Evolutionary conservation across 2,888 invertebrate species (phyloP), one percentile per base, ranked within the genome.

Genomic region (Tenodera sinensis): DNA sequence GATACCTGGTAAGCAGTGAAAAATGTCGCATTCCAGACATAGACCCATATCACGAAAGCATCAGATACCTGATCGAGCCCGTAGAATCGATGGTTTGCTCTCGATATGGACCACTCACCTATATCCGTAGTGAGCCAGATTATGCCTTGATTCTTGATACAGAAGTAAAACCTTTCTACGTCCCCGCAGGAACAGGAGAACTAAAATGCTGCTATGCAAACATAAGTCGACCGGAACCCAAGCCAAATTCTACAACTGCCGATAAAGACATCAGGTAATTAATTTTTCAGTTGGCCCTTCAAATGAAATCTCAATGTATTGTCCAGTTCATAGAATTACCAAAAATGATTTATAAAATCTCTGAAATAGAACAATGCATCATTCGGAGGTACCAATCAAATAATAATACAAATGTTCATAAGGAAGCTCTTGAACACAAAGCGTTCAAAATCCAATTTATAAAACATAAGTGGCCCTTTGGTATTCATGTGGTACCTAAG

Each of bases 1-100:
- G 94, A 7, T 95, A 94, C 91, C 92, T 95, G 89, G 94, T 95
- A 3, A 94, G 95, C 93, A 96, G 94, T 92, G 93, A 95, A 83
- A 94, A 94, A 92, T 96, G 96, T 91, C 94, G 94, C 92, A 96
- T 96, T 92, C 94, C 95, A 7, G 95, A 95, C 90, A 91, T 95
- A 89, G 94, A 96, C 92, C 94, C 96, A 0, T 91, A 90, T 83
- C 91, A 92, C 88, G 91, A 91, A 8, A 95, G 95, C 91, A 95
- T 95, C 89, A 94, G 93, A 92, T 93, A 93, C 90, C 94, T 94
- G 90, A 94, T 95, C 90, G 94, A 94, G 84, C 94, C 94, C 34
- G 93, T 94, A 89, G 94, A 94, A 89, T 95, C 95, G 91, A 94
- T 94, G 90, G 91, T 94, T 0, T 96, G 96, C 91, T 93, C 94